Conservation (phyloP, 2,113 vertebrate genomes). For the Tretioscincus oriximinensis region DNA sequence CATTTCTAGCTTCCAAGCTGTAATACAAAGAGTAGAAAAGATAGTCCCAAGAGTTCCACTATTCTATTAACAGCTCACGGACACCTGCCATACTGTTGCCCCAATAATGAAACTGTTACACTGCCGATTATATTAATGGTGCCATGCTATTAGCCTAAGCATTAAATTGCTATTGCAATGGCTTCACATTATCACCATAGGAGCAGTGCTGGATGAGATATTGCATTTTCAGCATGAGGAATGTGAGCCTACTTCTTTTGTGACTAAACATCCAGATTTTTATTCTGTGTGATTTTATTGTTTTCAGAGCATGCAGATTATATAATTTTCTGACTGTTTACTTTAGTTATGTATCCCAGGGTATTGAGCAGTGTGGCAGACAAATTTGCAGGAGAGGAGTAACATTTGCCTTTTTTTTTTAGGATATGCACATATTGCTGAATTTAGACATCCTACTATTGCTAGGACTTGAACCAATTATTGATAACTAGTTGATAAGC, state of each 20-base stretch:
- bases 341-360: background rate
- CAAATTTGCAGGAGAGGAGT: no score
- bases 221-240: conserved; percentile 15
- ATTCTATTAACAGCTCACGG: conserved; percentile 30
- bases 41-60: conserved; percentile 6
- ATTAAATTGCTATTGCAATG: conserved; percentile 23
- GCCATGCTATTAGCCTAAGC: conserved; percentile 31
- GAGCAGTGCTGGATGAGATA: conserved; percentile 13
- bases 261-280: background rate
- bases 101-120: conserved; percentile 1
- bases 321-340: background rate
- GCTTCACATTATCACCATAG: conserved; percentile 24
- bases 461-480: no score
- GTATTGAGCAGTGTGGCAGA: no score
- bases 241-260: background rate
- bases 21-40: conserved; percentile 18
- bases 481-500: no score
- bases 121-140: conserved; percentile 14
- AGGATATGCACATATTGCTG: no score
- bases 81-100: conserved; percentile 35
- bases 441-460: no score
- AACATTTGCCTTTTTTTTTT: no score
- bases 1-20: conserved; percentile 5
- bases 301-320: conserved; percentile 1
- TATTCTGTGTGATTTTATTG: conserved; percentile 21